Percentiles rank a stretch among this genome's conserved stretches.
These are phyloP conservation scores for Butorides virescens DNA, from an alignment of 2,113 vertebrate genomes.

Conservation along the genomic window DNA sequence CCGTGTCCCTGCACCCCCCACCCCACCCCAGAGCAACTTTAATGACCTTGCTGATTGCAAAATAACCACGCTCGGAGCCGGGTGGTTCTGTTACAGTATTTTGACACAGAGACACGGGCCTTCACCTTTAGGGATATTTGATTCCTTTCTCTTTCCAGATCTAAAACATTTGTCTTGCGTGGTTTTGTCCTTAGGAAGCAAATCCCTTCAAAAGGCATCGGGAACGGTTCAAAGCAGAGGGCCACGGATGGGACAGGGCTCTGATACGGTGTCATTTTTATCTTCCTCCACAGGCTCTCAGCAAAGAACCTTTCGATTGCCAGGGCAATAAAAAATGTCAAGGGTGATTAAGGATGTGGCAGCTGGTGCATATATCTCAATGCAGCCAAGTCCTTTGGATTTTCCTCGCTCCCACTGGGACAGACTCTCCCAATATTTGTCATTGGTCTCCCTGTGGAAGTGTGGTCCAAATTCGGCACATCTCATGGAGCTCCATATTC, in stretches of 20 bases:
- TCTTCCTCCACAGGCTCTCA: not conserved
- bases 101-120: not conserved
- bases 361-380: not conserved
- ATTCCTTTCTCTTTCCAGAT: not conserved
- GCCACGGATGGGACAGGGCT: not conserved
- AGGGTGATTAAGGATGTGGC: not conserved
- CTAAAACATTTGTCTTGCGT: not conserved
- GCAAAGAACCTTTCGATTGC: not conserved
- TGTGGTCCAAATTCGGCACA: not conserved
- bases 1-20: rapidly evolving
- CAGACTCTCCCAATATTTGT: not conserved
- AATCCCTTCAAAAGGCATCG: not conserved
- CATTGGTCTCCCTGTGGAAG: too few relatives aligned
- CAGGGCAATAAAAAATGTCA: not conserved
- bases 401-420: not conserved
- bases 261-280: not conserved
- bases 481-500: not conserved
- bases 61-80: not conserved
- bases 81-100: not conserved
- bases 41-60: not conserved
- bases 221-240: not conserved
- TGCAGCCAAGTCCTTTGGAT: not conserved
- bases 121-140: not conserved
- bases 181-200: not conserved
- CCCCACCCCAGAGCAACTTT: too few relatives aligned